Percentiles rank a stretch among this genome's conserved stretches.
Conservation (phyloP, 2,797 vertebrate genomes). For the Tachyglossus aculeatus region DNA sequence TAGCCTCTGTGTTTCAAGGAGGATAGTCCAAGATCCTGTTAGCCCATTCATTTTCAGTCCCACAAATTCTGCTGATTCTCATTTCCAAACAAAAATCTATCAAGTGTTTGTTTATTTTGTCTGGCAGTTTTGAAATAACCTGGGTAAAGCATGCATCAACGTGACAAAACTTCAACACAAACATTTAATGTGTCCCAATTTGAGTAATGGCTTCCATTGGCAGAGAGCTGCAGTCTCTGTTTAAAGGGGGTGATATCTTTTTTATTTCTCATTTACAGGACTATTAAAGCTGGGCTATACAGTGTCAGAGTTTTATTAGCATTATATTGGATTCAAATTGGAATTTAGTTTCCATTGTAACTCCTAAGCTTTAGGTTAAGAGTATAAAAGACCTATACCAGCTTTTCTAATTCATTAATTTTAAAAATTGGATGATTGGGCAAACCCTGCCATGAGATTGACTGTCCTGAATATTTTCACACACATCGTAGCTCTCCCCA, state of each 20-base stretch:
- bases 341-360: background rate
- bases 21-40: background rate
- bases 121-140: slow-evolving; percentile 21
- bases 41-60: background rate
- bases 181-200: slow-evolving; percentile 1
- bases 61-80: slow-evolving; percentile 23
- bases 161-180: slow-evolving; percentile 6
- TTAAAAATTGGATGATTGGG: background rate
- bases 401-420: background rate
- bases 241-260: slow-evolving; percentile 1
- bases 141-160: slow-evolving; percentile 3
- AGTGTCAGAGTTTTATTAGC: slow-evolving; percentile 21
- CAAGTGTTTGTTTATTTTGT: slow-evolving; percentile 23
- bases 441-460: background rate
- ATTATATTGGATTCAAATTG: background rate
- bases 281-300: background rate
- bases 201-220: slow-evolving; percentile 16
- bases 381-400: background rate
- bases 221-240: background rate
- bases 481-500: background rate
- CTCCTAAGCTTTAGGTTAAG: background rate
- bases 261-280: background rate
- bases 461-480: background rate
- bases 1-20: background rate
- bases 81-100: background rate